Evolutionary conservation across 2,797 vertebrate species (phyloP), one percentile per base, ranked within the genome.

Genomic region (Etheostoma nigrum): DNA sequence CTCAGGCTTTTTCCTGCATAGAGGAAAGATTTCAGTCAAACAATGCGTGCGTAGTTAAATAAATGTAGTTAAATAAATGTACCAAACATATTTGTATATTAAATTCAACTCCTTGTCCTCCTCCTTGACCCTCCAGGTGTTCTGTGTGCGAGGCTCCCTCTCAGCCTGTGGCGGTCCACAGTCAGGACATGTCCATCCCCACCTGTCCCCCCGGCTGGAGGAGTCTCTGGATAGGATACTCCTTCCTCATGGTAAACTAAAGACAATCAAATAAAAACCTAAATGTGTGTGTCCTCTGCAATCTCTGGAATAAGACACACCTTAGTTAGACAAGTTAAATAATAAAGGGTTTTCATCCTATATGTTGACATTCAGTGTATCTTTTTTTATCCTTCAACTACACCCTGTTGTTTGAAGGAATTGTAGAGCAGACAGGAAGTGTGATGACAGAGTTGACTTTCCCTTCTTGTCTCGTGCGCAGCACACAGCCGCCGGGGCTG

Each of bases 161-260:
- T 10, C 96, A 96, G 89, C 96, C 97, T 0, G 95, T 99, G 67
- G 97, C 98, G 0, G 95, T 99, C 71, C 98, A 99, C 93, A 99
- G 97, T 87, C 98, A 99, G 93, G 97, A 98, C 69, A 79, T 93
- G 81, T 97, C 78, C 86, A 97, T 99, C 88, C 98, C 98, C 0
- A 94, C 86, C 76, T 99, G 98, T 57, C 98, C 98, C 0, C 78
- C 78, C 0, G 97, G 97, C 9, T 99, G 98, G 98, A 96, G 95
- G 83, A 99, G 98, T 84, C 96, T 99, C 5, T 99, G 97, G 98
- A 99, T 99, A 2, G 98, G 98, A 57, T 99, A 99, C 83, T 99
- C 97, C 59, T 99, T 99, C 92, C 96, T 99, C 42, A 99, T 99
- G 98, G 98, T 99, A 63, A 48, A n/a, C 45, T 36, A 9, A 40